These are phyloP conservation scores for Heliconius ismenius DNA, from an alignment of 2,888 invertebrate genomes.

Conservation along the genomic window DNA sequence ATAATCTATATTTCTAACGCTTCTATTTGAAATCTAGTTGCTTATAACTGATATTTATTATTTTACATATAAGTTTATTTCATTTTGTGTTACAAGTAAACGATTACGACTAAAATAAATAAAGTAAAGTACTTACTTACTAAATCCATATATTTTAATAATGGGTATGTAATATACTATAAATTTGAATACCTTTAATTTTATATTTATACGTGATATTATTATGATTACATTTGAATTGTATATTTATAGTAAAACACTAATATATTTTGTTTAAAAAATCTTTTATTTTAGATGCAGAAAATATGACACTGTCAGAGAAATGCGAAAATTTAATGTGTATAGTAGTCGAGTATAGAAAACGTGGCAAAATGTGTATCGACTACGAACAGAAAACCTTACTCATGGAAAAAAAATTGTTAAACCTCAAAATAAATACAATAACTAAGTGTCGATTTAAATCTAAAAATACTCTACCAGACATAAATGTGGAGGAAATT, in stretches of 20 bases:
- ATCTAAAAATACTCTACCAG: conserved; percentile 54
- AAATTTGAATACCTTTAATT: not conserved
- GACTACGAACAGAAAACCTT: conserved; percentile 66
- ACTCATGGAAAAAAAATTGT: conserved; percentile 63
- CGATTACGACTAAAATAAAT: not conserved
- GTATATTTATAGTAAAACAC: not conserved
- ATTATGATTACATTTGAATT: not conserved
- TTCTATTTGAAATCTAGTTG: conserved; percentile 3
- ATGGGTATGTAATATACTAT: conserved; percentile 13
- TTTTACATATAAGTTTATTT: not conserved
- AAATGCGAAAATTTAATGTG: conserved; percentile 74
- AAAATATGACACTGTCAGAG: conserved; percentile 56
- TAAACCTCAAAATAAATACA: conserved; percentile 63
- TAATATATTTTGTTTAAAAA: not conserved
- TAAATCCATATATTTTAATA: not conserved
- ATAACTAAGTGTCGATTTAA: conserved; percentile 62
- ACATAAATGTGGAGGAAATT: conserved; percentile 50
- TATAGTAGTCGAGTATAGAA: conserved; percentile 74
- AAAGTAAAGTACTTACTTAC: not conserved
- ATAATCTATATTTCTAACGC: not conserved
- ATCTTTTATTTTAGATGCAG: conserved; percentile 52
- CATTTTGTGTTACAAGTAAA: not conserved
- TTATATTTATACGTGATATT: not conserved
- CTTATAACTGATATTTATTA: not conserved
- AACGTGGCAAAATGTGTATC: conserved; percentile 64